Evolutionary conservation across 2,888 invertebrate species (phyloP).

Genomic region (Rotaria socialis): DNA sequence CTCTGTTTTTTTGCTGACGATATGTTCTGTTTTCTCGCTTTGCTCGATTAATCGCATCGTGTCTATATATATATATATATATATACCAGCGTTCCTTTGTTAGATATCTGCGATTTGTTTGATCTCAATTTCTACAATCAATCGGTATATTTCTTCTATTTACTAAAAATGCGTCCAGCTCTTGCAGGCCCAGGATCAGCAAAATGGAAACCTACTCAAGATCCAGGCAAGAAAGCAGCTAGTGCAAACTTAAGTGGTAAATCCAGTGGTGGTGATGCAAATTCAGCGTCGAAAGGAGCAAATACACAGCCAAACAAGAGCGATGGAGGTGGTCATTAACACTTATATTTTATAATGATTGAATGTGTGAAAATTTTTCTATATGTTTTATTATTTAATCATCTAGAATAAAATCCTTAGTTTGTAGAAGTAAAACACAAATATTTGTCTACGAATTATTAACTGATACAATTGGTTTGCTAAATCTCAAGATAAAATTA

Average conservation of each 20-base stretch:
- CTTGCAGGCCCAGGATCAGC: neutral
- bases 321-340: neutral
- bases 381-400: neutral
- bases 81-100: neutral
- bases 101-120: neutral
- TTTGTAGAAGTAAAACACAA: no score
- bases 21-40: neutral
- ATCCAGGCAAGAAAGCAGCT: neutral
- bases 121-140: neutral
- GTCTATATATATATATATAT: neutral
- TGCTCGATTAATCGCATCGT: neutral
- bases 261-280: neutral
- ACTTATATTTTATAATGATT: neutral
- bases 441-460: no score
- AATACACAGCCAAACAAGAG: neutral
- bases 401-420: neutral
- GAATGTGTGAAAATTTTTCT: neutral
- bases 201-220: constrained; percentile 3
- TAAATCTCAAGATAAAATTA: no score
- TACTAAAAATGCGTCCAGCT: neutral
- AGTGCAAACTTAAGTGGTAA: neutral
- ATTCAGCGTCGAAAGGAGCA: neutral
- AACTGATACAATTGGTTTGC: no score
- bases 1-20: neutral
- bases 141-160: neutral